Evolutionary conservation across 2,113 vertebrate species (phyloP).

Genomic region (Eurypyga helias): DNA sequence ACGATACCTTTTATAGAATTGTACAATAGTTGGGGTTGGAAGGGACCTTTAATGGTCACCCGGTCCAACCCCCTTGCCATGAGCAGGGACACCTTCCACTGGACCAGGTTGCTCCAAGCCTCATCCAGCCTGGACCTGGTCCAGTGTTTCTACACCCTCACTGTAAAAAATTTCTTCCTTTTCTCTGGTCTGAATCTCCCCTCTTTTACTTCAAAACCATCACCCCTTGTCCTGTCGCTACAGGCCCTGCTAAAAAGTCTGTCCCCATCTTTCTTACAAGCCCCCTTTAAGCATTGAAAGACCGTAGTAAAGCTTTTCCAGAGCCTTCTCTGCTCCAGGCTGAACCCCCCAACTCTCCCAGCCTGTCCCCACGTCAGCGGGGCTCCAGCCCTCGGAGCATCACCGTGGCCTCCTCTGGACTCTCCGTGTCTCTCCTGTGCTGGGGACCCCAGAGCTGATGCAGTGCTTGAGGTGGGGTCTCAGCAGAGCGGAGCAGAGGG

Average conservation of each 20-base stretch:
- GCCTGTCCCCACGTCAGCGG: accelerated
- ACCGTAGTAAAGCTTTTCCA: accelerated
- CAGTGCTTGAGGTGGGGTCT: not conserved
- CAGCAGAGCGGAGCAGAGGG: accelerated
- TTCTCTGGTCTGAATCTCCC: not conserved
- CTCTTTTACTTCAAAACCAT: not conserved
- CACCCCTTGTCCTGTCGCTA: not conserved
- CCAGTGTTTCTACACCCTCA: not conserved
- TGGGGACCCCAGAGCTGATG: not conserved
- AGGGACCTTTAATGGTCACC: not conserved
- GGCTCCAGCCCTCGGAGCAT: accelerated
- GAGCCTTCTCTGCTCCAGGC: not conserved
- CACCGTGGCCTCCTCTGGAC: accelerated
- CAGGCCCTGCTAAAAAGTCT: too few species aligned
- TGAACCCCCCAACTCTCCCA: accelerated
- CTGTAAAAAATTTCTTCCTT: not conserved
- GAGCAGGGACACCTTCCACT: not conserved
- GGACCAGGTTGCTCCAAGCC: too few species aligned
- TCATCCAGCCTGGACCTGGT: accelerated
- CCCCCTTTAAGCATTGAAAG: accelerated
- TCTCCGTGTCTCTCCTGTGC: accelerated
- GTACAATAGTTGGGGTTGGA: not conserved
- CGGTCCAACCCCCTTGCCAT: accelerated
- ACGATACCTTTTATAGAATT: not conserved
- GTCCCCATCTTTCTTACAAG: not conserved